Base-by-base conservation (phyloP, 2,797 vertebrate species). In the Etheostoma nigrum region DNA sequence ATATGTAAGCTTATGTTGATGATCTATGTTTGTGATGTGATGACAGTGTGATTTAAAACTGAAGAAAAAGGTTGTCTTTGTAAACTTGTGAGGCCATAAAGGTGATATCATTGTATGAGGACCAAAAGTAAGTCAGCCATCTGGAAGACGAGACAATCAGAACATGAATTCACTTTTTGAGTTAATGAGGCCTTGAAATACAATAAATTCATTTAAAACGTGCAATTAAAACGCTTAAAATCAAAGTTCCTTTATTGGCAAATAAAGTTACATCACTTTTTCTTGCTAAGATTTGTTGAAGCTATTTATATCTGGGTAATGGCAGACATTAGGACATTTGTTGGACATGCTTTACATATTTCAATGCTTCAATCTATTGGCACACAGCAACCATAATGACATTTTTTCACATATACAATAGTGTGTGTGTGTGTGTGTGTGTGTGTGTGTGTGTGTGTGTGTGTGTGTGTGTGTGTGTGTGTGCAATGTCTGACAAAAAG, bases 401-500 rank as follows among this genome's bases (percentile, higher is more conserved):
- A 75, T 72, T 75, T 74, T 61, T 60, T 52, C 40, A 67, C 0
- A 5, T 69, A 73, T 57, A 78, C 71, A 74, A 65, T 59, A 69
- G 25, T 63, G 61, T 67, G 36, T 33, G 30, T 40, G 42, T 47
- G 48, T 60, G 44, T 67, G 36, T 36, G 9, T 36, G 36, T 36
- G 36, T 36, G 9, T 33, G 40, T 61, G 52, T 33, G 30, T 40
- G 42, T 47, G 48, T 60, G 44, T 67, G 62, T 75, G 64, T 67
- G 76, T 64, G 30, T 6, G 30, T 30, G 33, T 9, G 33, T 9
- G 36, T 36, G 9, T 36, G 36, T 36, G 36, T 36, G 9, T 33
- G 40, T 61, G 52, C 49, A 59, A 52, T 4, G 69, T 72, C 68
- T 86, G 88, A 85, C 84, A 88, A 85, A 58, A 61, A 79, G 67